These are phyloP conservation scores for Centrocercus urophasianus DNA, from an alignment of 2,113 vertebrate species.

Conservation along the genomic window DNA sequence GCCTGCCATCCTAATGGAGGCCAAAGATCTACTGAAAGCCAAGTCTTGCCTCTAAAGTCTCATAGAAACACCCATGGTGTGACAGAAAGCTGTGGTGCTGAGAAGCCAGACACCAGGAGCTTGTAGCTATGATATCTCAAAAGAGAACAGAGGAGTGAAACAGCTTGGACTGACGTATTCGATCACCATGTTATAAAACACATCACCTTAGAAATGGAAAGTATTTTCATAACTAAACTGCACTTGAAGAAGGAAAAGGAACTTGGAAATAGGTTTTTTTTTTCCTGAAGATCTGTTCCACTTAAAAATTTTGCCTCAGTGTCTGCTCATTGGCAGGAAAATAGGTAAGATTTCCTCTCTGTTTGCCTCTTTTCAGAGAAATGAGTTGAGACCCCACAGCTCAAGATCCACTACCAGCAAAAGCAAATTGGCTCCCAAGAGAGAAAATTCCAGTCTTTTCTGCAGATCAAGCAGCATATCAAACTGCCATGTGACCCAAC, in stretches of 20 bases:
- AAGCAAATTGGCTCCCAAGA: not conserved
- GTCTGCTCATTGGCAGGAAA: not conserved
- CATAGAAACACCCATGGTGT: not conserved
- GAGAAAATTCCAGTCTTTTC: not conserved
- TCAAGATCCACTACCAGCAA: not conserved
- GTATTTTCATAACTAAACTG: not conserved
- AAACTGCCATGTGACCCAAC: not conserved
- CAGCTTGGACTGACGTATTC: not conserved
- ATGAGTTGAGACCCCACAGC: fast-evolving
- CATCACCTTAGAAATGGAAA: not conserved
- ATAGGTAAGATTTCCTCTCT: not conserved
- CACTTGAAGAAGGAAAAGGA: not conserved
- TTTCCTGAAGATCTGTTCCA: not conserved
- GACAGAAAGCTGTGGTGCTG: not conserved
- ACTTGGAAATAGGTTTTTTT: not conserved
- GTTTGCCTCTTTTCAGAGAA: not conserved
- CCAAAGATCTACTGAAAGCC: not conserved
- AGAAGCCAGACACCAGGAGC: not conserved
- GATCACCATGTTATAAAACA: not conserved
- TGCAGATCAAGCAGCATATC: not conserved
- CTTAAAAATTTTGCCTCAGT: not conserved
- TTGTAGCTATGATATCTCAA: not conserved
- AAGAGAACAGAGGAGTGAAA: not conserved
- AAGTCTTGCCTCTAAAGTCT: not conserved
- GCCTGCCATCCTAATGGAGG: not conserved